These are phyloP conservation scores for Leptothorax acervorum DNA, from an alignment of 2,888 invertebrate genomes.

Conservation along the genomic window DNA sequence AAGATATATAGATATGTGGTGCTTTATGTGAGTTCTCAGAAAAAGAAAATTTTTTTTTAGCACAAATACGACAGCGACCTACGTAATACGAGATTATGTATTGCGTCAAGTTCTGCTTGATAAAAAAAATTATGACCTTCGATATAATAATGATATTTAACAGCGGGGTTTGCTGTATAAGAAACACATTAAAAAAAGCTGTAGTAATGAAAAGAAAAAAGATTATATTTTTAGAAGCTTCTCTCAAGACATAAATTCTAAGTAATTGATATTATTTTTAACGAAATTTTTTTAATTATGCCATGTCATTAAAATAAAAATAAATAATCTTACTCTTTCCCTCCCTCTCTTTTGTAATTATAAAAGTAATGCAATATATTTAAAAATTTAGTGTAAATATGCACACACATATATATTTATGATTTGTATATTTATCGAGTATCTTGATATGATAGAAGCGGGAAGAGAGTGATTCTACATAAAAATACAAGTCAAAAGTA, in stretches of 20 bases:
- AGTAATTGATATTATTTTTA: constrained; percentile 1
- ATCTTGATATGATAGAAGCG: too few species aligned
- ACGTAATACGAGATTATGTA: constrained; percentile 29
- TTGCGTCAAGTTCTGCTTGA: constrained; percentile 30
- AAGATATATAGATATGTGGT: neutral
- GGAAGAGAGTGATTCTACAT: too few species aligned
- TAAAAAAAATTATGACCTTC: constrained; percentile 46
- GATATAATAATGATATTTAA: constrained; percentile 38
- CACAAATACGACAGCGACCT: constrained; percentile 7
- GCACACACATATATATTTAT: neutral
- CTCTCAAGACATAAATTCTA: neutral
- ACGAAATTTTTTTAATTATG: neutral
- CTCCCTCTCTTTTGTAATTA: neutral
- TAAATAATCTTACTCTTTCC: neutral
- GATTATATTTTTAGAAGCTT: neutral
- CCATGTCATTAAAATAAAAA: neutral
- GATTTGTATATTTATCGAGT: neutral
- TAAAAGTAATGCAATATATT: neutral
- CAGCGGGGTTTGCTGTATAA: neutral
- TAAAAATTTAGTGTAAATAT: neutral
- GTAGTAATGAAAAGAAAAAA: neutral
- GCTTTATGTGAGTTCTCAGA: constrained; percentile 20
- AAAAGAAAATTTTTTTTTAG: constrained; percentile 30
- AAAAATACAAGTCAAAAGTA: neutral
- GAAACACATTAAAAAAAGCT: neutral